These are phyloP conservation scores for Zygogramma bicolorata DNA, from an alignment of 2,888 invertebrate species.

Conservation along the genomic window DNA sequence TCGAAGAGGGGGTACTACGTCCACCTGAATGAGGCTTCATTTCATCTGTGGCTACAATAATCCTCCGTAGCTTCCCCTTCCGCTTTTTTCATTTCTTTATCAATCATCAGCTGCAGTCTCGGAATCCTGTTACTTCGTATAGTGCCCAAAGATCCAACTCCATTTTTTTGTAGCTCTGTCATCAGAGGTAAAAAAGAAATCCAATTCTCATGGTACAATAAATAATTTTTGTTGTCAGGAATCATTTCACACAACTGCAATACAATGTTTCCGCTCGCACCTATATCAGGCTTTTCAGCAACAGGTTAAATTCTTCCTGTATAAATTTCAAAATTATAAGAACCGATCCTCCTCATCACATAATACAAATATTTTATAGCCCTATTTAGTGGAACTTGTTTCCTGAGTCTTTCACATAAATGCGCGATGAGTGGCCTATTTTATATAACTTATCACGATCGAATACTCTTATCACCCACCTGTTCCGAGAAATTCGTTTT, in stretches of 20 bases:
- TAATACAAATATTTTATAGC: not conserved
- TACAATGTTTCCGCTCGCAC: too few species aligned
- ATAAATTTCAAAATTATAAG: conserved; percentile 1
- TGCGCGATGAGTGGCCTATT: not conserved
- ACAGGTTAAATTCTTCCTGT: not conserved
- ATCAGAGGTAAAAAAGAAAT: too few species aligned
- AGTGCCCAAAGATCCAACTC: too few species aligned
- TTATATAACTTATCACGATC: not conserved
- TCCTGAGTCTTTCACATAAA: not conserved
- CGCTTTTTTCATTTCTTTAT: too few species aligned
- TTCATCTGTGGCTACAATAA: not conserved
- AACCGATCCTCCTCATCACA: not conserved
- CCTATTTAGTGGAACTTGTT: not conserved
- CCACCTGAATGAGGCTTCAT: not conserved
- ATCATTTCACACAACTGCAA: too few species aligned
- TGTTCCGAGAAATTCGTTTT: not conserved
- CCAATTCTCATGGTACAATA: too few species aligned
- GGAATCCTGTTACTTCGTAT: too few species aligned
- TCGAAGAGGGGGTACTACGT: not conserved
- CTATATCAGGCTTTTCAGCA: conserved; percentile 2
- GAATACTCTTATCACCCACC: not conserved
- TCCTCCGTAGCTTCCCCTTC: too few species aligned
- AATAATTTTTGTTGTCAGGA: too few species aligned
- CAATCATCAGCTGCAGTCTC: too few species aligned
- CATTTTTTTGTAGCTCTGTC: too few species aligned